Conservation (phyloP, 2,888 invertebrate genomes). For the Tenodera sinensis region DNA sequence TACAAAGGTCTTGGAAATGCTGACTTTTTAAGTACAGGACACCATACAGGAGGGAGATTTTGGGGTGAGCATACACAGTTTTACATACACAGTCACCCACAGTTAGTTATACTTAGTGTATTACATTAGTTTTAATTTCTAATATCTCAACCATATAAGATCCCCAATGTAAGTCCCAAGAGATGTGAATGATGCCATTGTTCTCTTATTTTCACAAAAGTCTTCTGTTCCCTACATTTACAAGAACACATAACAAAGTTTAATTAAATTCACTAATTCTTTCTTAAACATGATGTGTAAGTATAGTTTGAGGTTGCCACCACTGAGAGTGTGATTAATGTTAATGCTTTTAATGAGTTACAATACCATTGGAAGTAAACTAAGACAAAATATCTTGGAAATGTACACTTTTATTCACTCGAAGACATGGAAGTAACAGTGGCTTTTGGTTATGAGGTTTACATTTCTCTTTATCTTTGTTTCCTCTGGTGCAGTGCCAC, state of each 20-base stretch:
- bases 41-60: slow-evolving; percentile 17
- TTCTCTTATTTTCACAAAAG: neutral
- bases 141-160: neutral
- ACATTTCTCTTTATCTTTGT: neutral
- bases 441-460: neutral
- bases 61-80: slow-evolving; percentile 21
- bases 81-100: slow-evolving; percentile 26
- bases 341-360: neutral
- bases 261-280: neutral
- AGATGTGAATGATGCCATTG: slow-evolving; percentile 16
- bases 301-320: neutral
- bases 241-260: slow-evolving; percentile 10
- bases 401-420: neutral
- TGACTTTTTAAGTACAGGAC: slow-evolving; percentile 24
- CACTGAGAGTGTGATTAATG: neutral
- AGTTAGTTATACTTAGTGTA: slow-evolving; percentile 19
- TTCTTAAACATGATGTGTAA: neutral
- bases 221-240: slow-evolving; percentile 11
- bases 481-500: neutral
- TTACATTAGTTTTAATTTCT: slow-evolving; percentile 22
- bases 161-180: slow-evolving; percentile 5
- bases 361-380: neutral
- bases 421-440: neutral
- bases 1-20: neutral
- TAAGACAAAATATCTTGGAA: neutral